Base-by-base conservation (phyloP, 2,113 vertebrate species). In the Triplophysa tibetana region DNA sequence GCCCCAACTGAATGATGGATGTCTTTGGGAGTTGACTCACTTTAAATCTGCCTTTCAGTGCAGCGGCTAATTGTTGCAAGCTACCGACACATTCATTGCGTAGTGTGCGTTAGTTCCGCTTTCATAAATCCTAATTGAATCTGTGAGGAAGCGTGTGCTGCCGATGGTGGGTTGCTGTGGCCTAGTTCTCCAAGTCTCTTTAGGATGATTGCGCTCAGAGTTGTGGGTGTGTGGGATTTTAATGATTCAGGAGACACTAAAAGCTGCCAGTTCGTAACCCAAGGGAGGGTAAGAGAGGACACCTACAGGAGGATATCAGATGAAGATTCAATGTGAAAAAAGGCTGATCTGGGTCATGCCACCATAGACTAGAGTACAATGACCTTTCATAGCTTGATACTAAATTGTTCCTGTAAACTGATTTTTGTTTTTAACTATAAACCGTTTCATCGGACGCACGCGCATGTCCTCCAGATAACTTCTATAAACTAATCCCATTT, bases 181-280 rank as follows among this genome's bases (percentile, higher is more conserved):
- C 83, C 79, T 81, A 84, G 29, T 70, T 84, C 66, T 72, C 48
- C 11, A 67, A 23, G 58, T 62, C 63, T 75, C 75, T 75, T 60
- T 45, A 70, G 79, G 70, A 77, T 23, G 56, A n/a, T 38, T 79
- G 64, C 58, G 29, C n/a, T 58, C 54, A 8, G 54, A 58, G 54
- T 58, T 21, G 52, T 24, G 77, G 24, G 43, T 61, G 26, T 54
- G 63, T 75, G 33, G 12, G 41, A 75, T 65, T 78, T 78, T 33
- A 77, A 77, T n/a, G 62, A 24, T 72, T 67, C 16, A 76, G 63
- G 43, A 45, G 61, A 48, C 21, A 3, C 69, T 58, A 16, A 69
- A 43, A 54, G 66, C 73, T 52, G 66, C 50, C 13, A 11, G 26
- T 50, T 70, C 13, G 33, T 61, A 54, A 48, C 48, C 9, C 24